A percentile compares a stretch with the other conserved stretches of the same genome.
phyloP scores from a whole-genome alignment of 2,113 vertebrate genomes.

The Stomatorhinus ivindoensis region DNA sequence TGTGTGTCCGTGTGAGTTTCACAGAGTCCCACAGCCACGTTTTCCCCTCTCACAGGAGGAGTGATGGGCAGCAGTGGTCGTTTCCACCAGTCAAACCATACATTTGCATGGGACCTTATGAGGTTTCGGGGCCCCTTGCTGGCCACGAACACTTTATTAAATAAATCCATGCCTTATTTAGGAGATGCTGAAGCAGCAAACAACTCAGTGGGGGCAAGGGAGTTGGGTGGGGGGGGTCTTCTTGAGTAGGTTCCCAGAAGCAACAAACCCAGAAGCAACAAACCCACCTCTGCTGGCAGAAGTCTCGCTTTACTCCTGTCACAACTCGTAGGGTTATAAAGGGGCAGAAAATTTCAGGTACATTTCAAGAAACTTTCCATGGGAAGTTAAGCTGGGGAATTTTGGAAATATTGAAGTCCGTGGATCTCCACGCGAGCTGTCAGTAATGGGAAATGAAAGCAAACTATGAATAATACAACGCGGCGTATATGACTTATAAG shows the following conservation, averaged over 20 bases:
- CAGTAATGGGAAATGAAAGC: background rate
- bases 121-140: background rate
- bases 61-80: background rate
- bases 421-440: background rate
- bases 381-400: background rate
- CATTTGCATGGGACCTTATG: background rate
- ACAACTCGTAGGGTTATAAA: background rate
- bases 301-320: background rate
- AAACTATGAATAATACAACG: background rate
- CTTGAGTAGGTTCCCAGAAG: background rate
- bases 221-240: background rate
- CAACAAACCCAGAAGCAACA: background rate
- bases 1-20: constrained; percentile 21
- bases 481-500: background rate
- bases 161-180: background rate
- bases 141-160: background rate
- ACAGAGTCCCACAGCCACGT: background rate
- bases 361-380: background rate
- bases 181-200: background rate
- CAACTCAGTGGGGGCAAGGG: background rate
- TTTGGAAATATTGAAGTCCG: background rate
- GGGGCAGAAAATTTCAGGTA: background rate
- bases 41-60: constrained; percentile 31
- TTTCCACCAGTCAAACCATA: background rate
- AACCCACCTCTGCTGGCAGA: background rate